Evolutionary conservation across 2,797 vertebrate species (phyloP).

Genomic region (Linurgus olivaceus): DNA sequence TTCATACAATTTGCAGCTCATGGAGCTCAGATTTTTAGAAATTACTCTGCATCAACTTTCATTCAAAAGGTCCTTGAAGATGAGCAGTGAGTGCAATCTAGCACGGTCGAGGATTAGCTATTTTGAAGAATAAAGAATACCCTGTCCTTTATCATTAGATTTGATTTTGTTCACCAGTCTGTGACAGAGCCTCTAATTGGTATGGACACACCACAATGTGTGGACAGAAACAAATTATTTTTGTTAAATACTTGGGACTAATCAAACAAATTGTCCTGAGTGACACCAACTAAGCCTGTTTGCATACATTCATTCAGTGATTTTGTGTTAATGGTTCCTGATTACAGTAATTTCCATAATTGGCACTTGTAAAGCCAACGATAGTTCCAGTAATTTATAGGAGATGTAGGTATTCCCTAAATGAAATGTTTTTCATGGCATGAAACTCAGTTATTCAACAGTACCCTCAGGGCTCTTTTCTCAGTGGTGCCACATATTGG

Average conservation of each 20-base stretch:
- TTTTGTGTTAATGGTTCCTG: not conserved
- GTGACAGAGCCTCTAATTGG: not conserved
- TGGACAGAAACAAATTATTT: not conserved
- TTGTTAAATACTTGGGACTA: not conserved
- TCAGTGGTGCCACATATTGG: not conserved
- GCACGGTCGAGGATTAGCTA: not conserved
- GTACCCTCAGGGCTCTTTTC: not conserved
- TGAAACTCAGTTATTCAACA: not conserved
- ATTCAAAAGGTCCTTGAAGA: conserved; percentile 14
- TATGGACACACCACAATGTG: not conserved
- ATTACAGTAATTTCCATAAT: conserved; percentile 9
- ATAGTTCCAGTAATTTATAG: not conserved
- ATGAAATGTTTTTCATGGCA: not conserved
- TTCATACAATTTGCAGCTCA: not conserved
- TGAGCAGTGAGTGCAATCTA: not conserved
- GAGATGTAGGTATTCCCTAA: not conserved
- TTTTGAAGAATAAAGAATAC: not conserved
- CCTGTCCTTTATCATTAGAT: not conserved
- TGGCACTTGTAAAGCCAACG: not conserved
- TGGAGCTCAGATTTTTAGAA: not conserved
- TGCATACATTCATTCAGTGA: not conserved
- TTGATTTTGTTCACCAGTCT: not conserved
- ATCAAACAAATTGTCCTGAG: conserved; percentile 7
- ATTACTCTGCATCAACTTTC: not conserved
- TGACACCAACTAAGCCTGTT: not conserved